Evolutionary conservation across 2,797 vertebrate genomes (phyloP).

Genomic region (Onychomys torridus): DNA sequence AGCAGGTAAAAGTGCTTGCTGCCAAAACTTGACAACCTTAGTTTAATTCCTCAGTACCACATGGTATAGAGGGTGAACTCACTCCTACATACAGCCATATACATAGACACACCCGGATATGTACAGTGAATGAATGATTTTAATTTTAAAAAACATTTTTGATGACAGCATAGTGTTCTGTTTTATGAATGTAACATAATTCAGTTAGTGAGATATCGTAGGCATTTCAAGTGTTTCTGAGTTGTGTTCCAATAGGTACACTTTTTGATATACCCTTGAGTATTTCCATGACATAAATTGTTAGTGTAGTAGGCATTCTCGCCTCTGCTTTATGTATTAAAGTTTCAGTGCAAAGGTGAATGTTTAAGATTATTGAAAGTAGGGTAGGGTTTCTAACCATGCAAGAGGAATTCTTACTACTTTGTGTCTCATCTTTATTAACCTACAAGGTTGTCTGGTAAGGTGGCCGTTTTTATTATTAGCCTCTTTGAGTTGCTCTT

Average conservation of each 20-base stretch:
- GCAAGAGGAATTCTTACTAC: slow-evolving; percentile 38
- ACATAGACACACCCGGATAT: background rate
- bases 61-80: background rate
- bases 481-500: background rate
- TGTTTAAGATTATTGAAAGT: slow-evolving; percentile 29
- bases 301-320: background rate
- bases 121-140: background rate
- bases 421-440: background rate
- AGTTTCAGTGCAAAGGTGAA: background rate
- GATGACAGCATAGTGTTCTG: background rate
- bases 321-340: background rate
- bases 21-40: background rate
- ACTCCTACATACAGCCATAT: background rate
- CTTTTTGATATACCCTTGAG: background rate
- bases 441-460: background rate
- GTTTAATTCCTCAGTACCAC: background rate
- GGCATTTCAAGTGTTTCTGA: background rate
- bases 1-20: background rate
- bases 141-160: background rate
- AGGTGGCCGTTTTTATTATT: background rate
- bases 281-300: slow-evolving; percentile 38
- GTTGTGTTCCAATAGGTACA: background rate
- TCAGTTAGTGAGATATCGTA: background rate
- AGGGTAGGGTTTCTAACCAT: background rate
- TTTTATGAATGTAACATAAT: background rate